Conservation (phyloP, 2,113 vertebrate species). For the Donacobius atricapilla region DNA sequence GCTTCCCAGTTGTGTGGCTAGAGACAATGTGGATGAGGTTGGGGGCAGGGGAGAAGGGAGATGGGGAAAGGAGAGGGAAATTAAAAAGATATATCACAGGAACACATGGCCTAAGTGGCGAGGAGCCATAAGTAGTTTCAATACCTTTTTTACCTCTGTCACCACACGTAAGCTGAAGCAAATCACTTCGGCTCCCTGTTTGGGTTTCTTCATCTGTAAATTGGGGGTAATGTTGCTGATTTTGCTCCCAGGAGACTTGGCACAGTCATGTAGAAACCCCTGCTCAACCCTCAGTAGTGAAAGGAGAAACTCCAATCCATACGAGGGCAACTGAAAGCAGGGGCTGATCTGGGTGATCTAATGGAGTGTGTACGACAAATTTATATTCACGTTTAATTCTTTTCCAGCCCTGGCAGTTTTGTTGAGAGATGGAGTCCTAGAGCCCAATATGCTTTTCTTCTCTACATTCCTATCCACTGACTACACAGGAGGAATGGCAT, state of each 20-base stretch:
- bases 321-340: not conserved
- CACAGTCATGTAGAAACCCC: not conserved
- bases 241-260: not conserved
- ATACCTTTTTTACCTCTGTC: constrained; percentile 18
- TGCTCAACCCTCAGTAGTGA: not conserved
- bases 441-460: constrained; percentile 38
- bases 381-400: constrained; percentile 11
- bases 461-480: constrained; percentile 55
- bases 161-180: not conserved
- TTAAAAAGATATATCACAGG: constrained; percentile 32
- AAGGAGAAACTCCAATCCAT: not conserved
- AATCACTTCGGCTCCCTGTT: not conserved
- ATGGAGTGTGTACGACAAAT: not conserved
- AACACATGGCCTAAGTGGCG: not conserved
- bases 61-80: constrained; percentile 23
- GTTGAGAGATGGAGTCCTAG: constrained; percentile 39
- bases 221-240: not conserved
- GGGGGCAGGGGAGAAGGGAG: constrained; percentile 6
- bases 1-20: constrained; percentile 46
- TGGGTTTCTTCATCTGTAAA: not conserved
- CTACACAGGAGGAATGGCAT: constrained; percentile 47
- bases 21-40: not conserved
- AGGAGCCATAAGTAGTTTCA: constrained; percentile 4
- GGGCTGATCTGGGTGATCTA: not conserved
- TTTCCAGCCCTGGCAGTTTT: constrained; percentile 29